Percentiles rank a stretch among this genome's conserved stretches.
These are phyloP conservation scores for Apostichopus leukothele DNA, from an alignment of 53 echinoderm and acorn worm genomes.

Conservation along the genomic window DNA sequence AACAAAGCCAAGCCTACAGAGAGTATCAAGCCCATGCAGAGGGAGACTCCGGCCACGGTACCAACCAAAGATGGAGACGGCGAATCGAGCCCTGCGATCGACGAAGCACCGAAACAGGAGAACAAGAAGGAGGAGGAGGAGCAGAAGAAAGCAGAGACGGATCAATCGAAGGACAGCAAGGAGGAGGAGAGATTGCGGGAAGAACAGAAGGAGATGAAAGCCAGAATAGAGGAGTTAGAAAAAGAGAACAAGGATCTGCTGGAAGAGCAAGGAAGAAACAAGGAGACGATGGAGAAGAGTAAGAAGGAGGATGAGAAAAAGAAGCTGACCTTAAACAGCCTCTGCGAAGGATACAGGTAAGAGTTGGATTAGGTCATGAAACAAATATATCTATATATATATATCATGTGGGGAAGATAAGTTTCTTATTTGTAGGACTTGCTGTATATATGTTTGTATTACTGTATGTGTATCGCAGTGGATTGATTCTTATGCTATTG, in stretches of 20 bases:
- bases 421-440: too few relatives aligned
- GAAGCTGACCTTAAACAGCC: conserved; percentile 26
- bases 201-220: conserved; percentile 24
- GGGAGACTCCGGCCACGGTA: conserved; percentile 19
- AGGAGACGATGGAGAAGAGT: conserved; percentile 32
- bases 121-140: background rate
- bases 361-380: background rate
- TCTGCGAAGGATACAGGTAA: conserved; percentile 64
- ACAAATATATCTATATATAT: too few relatives aligned
- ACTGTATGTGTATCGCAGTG: too few relatives aligned
- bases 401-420: too few relatives aligned
- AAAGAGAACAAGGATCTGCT: conserved; percentile 23
- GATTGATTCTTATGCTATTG: too few relatives aligned
- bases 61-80: background rate
- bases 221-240: conserved; percentile 15
- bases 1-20: conserved; percentile 38
- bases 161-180: conserved; percentile 4
- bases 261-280: conserved; percentile 18
- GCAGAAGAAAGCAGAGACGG: conserved; percentile 15
- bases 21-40: conserved; percentile 47
- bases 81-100: background rate
- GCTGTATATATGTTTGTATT: too few relatives aligned
- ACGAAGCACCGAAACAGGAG: conserved; percentile 19
- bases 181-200: conserved; percentile 41
- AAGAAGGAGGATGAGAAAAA: background rate